A percentile compares a stretch with the other conserved stretches of the same genome.
These are phyloP conservation scores for Phylloscopus trochilus DNA, from an alignment of 2,113 vertebrate species.

Conservation along the genomic window DNA sequence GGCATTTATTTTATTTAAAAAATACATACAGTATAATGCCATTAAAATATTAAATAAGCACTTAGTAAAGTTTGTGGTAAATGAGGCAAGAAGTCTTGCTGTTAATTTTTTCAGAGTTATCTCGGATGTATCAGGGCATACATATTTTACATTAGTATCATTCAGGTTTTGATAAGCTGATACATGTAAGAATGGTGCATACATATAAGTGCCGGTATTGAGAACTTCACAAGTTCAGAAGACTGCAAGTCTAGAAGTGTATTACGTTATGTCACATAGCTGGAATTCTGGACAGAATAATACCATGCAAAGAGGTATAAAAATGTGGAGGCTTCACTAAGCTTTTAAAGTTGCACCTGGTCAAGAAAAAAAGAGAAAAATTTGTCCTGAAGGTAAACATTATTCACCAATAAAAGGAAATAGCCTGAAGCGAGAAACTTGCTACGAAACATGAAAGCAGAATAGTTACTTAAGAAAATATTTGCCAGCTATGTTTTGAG, in stretches of 20 bases:
- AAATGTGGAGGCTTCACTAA: constrained; percentile 20
- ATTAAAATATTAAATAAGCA: neutral
- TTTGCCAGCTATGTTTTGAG: neutral
- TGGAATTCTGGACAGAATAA: constrained; percentile 59
- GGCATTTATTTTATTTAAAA: neutral
- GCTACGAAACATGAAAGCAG: neutral
- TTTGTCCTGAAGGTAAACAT: constrained; percentile 24
- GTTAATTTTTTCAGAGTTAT: neutral
- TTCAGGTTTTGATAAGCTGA: neutral
- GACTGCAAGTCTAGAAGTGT: constrained; percentile 46
- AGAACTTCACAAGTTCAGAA: constrained; percentile 13
- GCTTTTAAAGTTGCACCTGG: constrained; percentile 54
- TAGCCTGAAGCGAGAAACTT: constrained; percentile 19
- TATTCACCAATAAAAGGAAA: neutral
- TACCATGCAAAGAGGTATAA: neutral
- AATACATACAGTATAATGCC: neutral
- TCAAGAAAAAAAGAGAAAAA: neutral
- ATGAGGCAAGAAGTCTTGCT: neutral
- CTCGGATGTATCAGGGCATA: neutral
- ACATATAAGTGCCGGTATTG: neutral
- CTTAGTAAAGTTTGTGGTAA: neutral
- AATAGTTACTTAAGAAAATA: constrained; percentile 7
- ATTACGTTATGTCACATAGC: constrained; percentile 20
- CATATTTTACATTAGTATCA: neutral
- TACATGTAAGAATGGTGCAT: neutral